Base-by-base conservation (phyloP, 1,140 invertebrate genomes). In the Cephus cinctus region DNA sequence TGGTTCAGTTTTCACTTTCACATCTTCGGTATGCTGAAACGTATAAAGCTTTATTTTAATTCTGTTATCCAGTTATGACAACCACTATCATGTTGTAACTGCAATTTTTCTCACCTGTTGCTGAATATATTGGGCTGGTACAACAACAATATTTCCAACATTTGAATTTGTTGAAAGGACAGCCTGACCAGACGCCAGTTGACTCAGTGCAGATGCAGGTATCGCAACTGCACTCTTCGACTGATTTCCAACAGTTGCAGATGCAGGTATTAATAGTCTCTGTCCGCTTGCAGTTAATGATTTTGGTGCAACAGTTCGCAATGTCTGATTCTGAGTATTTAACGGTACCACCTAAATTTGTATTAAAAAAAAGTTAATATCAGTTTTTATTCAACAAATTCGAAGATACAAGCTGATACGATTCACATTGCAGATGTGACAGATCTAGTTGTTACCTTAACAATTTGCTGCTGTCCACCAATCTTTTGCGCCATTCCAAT, bases 51-150 rank as follows among this genome's bases (percentile, higher is more conserved):
- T 35, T 2, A 30, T 30, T 16, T 21, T 30, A 18, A 30, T 30
- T 30, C 12, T 30, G 14, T 11, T 12, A 30, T 1, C 22, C 27
- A 35, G 22, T 19, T 14, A 32, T 22, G 32, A 19, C 12, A 23
- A 34, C 35, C 31, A 46, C 27, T 31, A 20, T 23, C 12, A 34
- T 42, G 36, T 4, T 38, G 38, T n/a, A 19, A 40, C 19, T 54
- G 27, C 21, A 34, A 23, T 35, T 58, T 57, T 51, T 64, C 54
- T 50, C 66, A 66, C 63, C 40, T 61, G 63, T 47, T 78, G 77
- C 50, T 82, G 77, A 38, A 85, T 73, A 67, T 82, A 84, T 42
- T 82, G 81, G 16, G 83, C 80, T 31, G 82, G 81, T 15, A 85
- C 68, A 48, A 84, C 76, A 15, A 83, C 81, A 69, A 81, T 76